phyloP scores from a whole-genome alignment of 2,797 vertebrate species.

The Limosa lapponica region DNA sequence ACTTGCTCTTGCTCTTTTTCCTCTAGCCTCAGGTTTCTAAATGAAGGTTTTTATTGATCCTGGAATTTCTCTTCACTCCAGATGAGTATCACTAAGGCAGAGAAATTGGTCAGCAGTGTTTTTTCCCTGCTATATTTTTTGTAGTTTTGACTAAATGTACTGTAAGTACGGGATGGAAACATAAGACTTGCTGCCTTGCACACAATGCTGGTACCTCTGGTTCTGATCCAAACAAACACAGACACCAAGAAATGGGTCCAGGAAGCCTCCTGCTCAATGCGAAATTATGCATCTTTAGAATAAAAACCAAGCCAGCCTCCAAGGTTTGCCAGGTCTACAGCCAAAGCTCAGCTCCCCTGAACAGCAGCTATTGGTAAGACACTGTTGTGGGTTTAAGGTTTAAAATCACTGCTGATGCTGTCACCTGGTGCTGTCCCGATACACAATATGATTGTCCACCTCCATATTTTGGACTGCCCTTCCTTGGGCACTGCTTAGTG shows the following conservation, averaged over 20 bases:
- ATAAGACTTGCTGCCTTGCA: background rate
- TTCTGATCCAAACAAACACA: background rate
- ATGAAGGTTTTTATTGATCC: slow-evolving; percentile 28
- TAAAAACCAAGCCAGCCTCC: background rate
- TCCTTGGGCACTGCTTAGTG: background rate
- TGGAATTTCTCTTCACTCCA: background rate
- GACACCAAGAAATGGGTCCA: background rate
- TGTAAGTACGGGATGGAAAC: background rate
- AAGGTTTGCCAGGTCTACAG: background rate
- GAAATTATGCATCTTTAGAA: background rate
- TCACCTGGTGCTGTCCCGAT: background rate
- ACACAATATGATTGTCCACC: background rate
- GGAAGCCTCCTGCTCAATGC: background rate
- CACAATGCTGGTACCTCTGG: fast-evolving
- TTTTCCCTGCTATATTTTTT: background rate
- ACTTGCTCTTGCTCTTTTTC: background rate
- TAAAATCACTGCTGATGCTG: background rate
- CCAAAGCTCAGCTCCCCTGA: background rate
- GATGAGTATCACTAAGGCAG: background rate
- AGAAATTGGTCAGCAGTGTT: background rate
- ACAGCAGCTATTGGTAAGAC: background rate
- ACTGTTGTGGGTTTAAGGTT: background rate
- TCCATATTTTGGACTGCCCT: background rate
- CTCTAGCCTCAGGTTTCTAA: slow-evolving; percentile 13
- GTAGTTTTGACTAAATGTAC: background rate